Percentiles rank a stretch among this genome's conserved stretches.
These are phyloP conservation scores for Eucidaris tribuloides DNA, from an alignment of 35 echinoderm and acorn worm species.

Conservation along the genomic window DNA sequence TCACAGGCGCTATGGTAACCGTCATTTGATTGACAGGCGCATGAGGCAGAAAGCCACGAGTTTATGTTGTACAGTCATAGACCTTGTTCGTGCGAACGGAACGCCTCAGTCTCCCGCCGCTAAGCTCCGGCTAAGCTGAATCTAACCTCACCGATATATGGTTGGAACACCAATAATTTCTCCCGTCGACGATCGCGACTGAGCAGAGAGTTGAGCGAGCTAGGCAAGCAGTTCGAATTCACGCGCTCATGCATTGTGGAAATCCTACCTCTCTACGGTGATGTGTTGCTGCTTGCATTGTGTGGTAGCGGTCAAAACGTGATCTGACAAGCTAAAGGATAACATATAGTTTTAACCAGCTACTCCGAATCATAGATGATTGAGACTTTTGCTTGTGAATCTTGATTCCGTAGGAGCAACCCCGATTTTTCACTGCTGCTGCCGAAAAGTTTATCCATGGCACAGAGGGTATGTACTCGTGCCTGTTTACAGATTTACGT, in stretches of 20 bases:
- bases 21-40: conserved; percentile 10
- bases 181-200: too few species aligned
- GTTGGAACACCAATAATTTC: background rate
- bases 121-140: conserved; percentile 39
- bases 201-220: too few species aligned
- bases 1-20: conserved; percentile 4
- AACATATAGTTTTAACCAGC: conserved; percentile 1
- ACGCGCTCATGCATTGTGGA: too few species aligned
- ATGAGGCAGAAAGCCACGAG: background rate
- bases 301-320: conserved; percentile 10
- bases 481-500: too few species aligned
- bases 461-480: conserved; percentile 24
- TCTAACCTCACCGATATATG: conserved; percentile 18
- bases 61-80: background rate
- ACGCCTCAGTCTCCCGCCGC: background rate
- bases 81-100: conserved; percentile 29
- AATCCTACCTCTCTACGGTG: too few species aligned
- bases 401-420: background rate
- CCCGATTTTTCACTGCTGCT: background rate
- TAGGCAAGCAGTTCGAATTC: too few species aligned
- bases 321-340: conserved; percentile 15
- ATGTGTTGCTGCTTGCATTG: too few species aligned
- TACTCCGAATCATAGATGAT: conserved; percentile 3
- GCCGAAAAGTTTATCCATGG: background rate
- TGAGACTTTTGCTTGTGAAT: conserved; percentile 26